A percentile compares a stretch with the other conserved stretches of the same genome.
Evolutionary conservation across 2,888 invertebrate species (phyloP).

Genomic region (Eulithis testata): DNA sequence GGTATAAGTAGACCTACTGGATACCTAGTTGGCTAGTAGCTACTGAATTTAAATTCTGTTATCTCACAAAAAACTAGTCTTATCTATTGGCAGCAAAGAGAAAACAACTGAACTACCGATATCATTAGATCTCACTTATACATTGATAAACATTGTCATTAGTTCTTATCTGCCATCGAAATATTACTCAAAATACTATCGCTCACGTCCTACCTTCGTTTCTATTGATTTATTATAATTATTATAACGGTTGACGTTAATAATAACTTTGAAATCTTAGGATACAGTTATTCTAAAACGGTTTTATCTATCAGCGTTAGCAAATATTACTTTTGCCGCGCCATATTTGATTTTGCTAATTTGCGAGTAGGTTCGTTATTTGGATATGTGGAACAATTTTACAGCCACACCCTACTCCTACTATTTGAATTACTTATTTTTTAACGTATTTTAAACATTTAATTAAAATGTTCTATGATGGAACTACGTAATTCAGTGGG

Average conservation of each 20-base stretch:
- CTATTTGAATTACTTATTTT: too few relatives aligned
- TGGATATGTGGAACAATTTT: too few relatives aligned
- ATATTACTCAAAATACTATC: slow-evolving; percentile 34
- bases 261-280: slow-evolving; percentile 11
- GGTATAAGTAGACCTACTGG: too few relatives aligned
- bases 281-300: slow-evolving; percentile 26
- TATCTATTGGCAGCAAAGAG: not conserved
- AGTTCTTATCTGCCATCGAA: slow-evolving; percentile 36
- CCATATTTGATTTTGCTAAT: not conserved
- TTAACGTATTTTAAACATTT: too few relatives aligned
- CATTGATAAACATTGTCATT: slow-evolving; percentile 31
- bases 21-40: too few relatives aligned
- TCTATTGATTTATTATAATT: slow-evolving; percentile 33
- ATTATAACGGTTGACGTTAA: slow-evolving; percentile 19
- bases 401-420: too few relatives aligned
- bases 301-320: slow-evolving; percentile 12
- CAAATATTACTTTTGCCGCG: slow-evolving; percentile 14
- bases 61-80: too few relatives aligned
- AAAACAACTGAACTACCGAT: not conserved
- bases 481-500: too few relatives aligned
- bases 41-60: too few relatives aligned
- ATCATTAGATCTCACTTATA: slow-evolving; percentile 4
- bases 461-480: too few relatives aligned
- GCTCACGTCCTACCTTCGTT: slow-evolving; percentile 15
- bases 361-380: not conserved